A percentile compares a stretch with the other conserved stretches of the same genome.
phyloP scores from a whole-genome alignment of 2,113 vertebrate species.

The Mesocricetus auratus region DNA sequence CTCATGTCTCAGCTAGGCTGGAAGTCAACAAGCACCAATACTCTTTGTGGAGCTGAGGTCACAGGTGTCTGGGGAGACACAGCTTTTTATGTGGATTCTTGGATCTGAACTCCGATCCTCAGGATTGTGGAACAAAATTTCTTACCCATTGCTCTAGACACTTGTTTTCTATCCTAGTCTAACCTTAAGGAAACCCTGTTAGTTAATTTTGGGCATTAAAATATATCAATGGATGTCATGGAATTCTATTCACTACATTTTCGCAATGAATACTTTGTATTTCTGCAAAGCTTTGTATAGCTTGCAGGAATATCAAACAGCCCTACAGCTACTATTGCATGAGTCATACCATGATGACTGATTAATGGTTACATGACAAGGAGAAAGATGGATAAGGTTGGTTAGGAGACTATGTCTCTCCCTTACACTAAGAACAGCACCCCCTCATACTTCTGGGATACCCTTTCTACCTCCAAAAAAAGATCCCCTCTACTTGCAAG shows the following conservation, averaged over 20 bases:
- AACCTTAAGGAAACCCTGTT: conserved; percentile 8
- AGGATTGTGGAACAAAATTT: neutral
- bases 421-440: neutral
- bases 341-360: neutral
- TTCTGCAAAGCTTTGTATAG: neutral
- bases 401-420: neutral
- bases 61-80: neutral
- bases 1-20: neutral
- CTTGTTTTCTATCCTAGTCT: neutral
- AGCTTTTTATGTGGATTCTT: neutral
- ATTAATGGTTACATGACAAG: neutral
- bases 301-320: neutral
- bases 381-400: neutral
- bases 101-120: neutral
- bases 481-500: neutral
- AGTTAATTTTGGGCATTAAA: conserved; percentile 14
- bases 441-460: neutral
- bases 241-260: neutral
- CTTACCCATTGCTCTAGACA: neutral
- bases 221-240: neutral
- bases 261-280: neutral
- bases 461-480: neutral
- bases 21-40: neutral
- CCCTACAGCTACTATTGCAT: neutral
- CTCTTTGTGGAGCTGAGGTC: neutral